Base-by-base conservation (phyloP, 2,113 vertebrate genomes). In the Rissa tridactyla region DNA sequence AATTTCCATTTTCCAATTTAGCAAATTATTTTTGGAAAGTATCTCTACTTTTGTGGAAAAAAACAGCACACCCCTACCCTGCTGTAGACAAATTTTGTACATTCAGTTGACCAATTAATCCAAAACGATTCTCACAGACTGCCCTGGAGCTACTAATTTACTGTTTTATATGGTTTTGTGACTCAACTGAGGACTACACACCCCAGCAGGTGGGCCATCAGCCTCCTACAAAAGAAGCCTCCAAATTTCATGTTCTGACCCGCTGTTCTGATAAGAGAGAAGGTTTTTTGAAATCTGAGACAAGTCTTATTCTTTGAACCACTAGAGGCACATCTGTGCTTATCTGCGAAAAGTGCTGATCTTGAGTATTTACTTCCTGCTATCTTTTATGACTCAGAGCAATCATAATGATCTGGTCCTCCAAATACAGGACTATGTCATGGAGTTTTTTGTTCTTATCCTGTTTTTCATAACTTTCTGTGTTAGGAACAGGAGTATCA, bases 1-100 rank as follows among this genome's bases (percentile, higher is more conserved):
- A 58, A 54, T 36, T 29, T 44, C 11, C 1, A 23, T 10, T 47
- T 88, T 90, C 68, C 44, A 54, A 22, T 11, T 29, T 58, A 12
- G 13, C 6, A 64, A 75, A 68, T 34, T 30, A n/a, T 14, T 32
- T 82, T 57, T 82, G 10, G 26, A 40, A 36, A 70, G 3, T 49
- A 13, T 6, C 16, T 62, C 16, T 54, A 2, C 51, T 15, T 70
- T 62, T 58, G 16, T 34, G 11, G 54, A 18, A 61, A 52, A 76
- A 76, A 61, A 0, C 25, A 29, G 4, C 27, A 23, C 17, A 7
- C 5, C 8, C 6, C 7, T 42, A 29, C 2, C 11, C n/a, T 58
- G 20, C 8, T 1, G 0, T 27, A 80, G 42, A 47, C 14, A 81
- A 86, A 32, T 60, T 60, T 57, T 85, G 10, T 64, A 22, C 4